phyloP scores from a whole-genome alignment of 1,140 invertebrate genomes.

The Leptopilina boulardi region DNA sequence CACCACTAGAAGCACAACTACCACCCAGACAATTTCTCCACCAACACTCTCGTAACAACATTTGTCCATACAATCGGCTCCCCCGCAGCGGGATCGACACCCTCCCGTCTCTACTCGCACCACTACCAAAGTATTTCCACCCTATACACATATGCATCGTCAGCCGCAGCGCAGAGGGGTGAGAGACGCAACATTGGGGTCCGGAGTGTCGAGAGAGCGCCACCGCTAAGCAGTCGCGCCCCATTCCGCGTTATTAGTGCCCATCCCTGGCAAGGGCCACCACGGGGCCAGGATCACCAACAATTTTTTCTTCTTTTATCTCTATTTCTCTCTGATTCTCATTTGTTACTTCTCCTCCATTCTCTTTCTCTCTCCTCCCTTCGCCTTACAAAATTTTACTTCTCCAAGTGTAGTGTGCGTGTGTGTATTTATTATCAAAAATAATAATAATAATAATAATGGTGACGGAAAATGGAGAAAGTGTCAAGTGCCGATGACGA shows the following conservation, averaged over 20 bases:
- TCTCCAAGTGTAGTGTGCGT: too few relatives aligned
- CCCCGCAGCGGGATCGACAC: conserved; percentile 34
- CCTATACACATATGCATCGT: background rate
- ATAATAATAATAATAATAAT: conserved; percentile 49
- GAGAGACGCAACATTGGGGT: conserved; percentile 41
- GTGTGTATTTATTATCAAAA: background rate
- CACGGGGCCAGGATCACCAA: conserved; percentile 8
- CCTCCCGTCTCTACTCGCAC: background rate
- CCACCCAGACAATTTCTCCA: conserved; percentile 43
- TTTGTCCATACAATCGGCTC: conserved; percentile 47
- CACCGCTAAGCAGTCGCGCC: conserved; percentile 65
- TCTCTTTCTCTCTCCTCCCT: background rate
- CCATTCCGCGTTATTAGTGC: conserved; percentile 55
- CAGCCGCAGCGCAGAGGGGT: conserved; percentile 58
- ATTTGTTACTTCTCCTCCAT: background rate
- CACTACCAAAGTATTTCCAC: conserved; percentile 5
- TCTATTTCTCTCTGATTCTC: background rate
- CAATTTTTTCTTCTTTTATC: conserved; percentile 7
- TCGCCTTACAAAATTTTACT: too few relatives aligned
- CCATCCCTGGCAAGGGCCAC: conserved; percentile 39
- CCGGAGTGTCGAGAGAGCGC: conserved; percentile 55
- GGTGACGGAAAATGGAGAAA: conserved; percentile 58
- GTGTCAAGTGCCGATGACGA: conserved; percentile 64
- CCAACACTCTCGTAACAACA: conserved; percentile 52
- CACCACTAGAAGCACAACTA: conserved; percentile 34